These are phyloP conservation scores for Rotaria socialis DNA, from an alignment of 2,888 invertebrate species.

Conservation along the genomic window DNA sequence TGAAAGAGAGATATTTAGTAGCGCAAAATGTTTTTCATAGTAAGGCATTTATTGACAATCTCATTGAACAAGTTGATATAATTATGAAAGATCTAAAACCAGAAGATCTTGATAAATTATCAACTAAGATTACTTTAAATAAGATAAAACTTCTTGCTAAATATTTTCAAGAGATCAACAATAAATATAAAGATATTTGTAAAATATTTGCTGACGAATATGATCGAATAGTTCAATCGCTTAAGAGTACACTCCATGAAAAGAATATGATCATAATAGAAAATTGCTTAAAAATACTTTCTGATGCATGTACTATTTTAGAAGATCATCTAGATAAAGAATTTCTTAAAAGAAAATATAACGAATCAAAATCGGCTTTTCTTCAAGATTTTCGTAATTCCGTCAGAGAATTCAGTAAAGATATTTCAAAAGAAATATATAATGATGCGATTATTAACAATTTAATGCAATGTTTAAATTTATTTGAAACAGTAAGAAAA, in stretches of 20 bases:
- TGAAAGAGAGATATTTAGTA: background rate
- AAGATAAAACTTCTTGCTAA: background rate
- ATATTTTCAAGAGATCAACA: background rate
- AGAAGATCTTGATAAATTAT: background rate
- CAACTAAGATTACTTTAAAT: background rate
- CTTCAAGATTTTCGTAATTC: background rate
- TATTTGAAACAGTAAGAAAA: slow-evolving; percentile 6
- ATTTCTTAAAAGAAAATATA: background rate
- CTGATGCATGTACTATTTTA: background rate
- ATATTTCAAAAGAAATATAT: background rate
- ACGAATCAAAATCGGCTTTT: background rate
- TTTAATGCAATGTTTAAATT: background rate
- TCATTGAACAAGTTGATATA: background rate
- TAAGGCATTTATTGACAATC: background rate
- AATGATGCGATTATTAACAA: background rate
- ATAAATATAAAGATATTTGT: background rate
- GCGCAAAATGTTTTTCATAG: background rate
- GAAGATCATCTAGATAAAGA: background rate
- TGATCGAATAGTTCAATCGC: background rate
- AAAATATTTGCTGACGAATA: background rate
- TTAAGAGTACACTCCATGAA: background rate
- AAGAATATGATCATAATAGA: background rate
- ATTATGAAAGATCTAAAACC: background rate
- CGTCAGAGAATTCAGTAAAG: background rate
- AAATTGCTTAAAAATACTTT: background rate